Conservation (phyloP, 2,113 vertebrate genomes). For the Mola mola region DNA sequence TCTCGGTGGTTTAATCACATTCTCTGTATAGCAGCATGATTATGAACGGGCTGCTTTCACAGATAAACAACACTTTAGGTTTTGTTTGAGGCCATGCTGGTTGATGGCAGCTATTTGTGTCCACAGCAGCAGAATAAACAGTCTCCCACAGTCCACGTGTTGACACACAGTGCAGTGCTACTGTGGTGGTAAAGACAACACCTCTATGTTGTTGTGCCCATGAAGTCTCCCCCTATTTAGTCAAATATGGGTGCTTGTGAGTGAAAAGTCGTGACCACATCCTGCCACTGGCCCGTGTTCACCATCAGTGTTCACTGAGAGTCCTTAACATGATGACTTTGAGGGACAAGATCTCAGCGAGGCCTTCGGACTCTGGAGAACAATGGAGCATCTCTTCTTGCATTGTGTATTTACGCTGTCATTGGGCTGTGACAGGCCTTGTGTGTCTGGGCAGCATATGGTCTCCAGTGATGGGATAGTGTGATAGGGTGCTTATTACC, state of each 20-base stretch:
- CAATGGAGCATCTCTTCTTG: conserved; percentile 69
- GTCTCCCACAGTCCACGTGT: conserved; percentile 29
- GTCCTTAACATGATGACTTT: conserved; percentile 47
- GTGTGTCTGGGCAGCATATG: conserved; percentile 75
- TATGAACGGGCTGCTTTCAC: conserved; percentile 18
- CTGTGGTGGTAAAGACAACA: conserved; percentile 53
- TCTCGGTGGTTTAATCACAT: conserved; percentile 4
- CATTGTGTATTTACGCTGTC: conserved; percentile 55
- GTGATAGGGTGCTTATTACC: conserved; percentile 50
- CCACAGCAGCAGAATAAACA: conserved; percentile 47
- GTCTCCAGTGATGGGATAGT: conserved; percentile 54
- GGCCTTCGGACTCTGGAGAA: conserved; percentile 50
- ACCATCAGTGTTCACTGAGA: conserved; percentile 38
- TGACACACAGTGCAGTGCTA: conserved; percentile 42
- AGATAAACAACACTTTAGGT: neutral
- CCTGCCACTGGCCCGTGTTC: conserved; percentile 30
- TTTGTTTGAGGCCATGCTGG: neutral
- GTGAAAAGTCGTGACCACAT: conserved; percentile 36
- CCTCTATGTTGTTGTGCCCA: conserved; percentile 36
- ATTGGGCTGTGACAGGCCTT: conserved; percentile 58
- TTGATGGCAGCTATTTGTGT: conserved; percentile 20
- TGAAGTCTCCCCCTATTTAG: neutral
- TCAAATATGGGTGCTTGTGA: conserved; percentile 16
- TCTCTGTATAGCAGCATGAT: neutral
- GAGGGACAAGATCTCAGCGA: conserved; percentile 45